A percentile compares a stretch with the other conserved stretches of the same genome.
phyloP scores from a whole-genome alignment of 2,888 invertebrate genomes.

The Pimpla rufipes region DNA sequence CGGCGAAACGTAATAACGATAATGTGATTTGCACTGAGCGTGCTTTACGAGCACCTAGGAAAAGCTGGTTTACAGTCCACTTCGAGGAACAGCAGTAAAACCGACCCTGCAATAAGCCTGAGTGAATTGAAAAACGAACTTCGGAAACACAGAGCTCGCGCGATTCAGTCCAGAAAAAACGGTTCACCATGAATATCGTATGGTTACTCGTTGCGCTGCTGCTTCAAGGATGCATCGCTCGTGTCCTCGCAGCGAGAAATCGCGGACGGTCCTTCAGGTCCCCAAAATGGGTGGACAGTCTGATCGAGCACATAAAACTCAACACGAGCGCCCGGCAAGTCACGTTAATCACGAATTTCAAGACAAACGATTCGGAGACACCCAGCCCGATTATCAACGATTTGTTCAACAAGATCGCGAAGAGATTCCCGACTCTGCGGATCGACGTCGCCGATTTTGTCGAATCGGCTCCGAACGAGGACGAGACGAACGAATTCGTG shows the following conservation, averaged over 20 bases:
- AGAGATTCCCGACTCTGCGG: slow-evolving; percentile 8
- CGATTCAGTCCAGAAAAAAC: not conserved
- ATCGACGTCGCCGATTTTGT: slow-evolving; percentile 2
- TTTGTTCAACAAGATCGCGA: not conserved
- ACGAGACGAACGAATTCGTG: not conserved
- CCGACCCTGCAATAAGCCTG: slow-evolving; percentile 6
- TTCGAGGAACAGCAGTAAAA: not conserved
- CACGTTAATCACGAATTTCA: slow-evolving; percentile 5
- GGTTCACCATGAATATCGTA: slow-evolving; percentile 17
- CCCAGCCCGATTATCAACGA: not conserved
- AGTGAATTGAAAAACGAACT: not conserved
- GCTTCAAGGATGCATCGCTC: not conserved
- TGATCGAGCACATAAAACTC: slow-evolving; percentile 4
- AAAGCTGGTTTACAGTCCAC: not conserved
- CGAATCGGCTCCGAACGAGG: not conserved
- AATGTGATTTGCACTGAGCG: not conserved
- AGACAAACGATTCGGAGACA: not conserved
- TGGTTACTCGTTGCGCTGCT: not conserved
- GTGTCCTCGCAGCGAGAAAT: not conserved
- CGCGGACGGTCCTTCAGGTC: not conserved
- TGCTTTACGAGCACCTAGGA: not conserved
- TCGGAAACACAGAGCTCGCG: slow-evolving; percentile 20
- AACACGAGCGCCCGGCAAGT: slow-evolving; percentile 29
- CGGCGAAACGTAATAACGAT: not conserved
- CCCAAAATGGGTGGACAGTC: slow-evolving; percentile 16